Evolutionary conservation across 2,888 invertebrate species (phyloP).

Genomic region (Xanthorhoe spadicearia): DNA sequence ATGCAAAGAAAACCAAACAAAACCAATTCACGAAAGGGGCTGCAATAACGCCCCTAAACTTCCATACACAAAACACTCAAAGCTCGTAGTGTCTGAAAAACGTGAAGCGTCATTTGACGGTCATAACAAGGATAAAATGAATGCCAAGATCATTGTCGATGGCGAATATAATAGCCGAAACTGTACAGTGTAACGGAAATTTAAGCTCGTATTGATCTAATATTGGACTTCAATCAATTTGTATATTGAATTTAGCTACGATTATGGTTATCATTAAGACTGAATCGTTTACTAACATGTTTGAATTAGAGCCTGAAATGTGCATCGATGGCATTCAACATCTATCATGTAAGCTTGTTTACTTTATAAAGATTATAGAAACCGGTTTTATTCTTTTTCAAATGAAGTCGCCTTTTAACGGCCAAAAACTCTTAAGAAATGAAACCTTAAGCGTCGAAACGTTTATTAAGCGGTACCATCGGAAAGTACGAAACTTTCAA

Average conservation of each 20-base stretch:
- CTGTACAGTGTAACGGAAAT: no score
- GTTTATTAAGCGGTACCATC: constrained; percentile 58
- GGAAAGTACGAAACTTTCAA: constrained; percentile 51
- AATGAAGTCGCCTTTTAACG: background rate
- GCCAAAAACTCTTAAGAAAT: constrained; percentile 9
- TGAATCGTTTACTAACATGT: no score
- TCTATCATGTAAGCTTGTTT: no score
- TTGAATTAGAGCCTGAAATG: no score
- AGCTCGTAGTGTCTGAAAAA: background rate
- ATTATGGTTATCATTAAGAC: no score
- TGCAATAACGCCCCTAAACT: constrained; percentile 40
- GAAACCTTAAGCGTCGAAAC: constrained; percentile 37
- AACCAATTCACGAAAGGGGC: constrained; percentile 34
- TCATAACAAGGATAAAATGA: background rate
- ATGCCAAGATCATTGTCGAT: background rate
- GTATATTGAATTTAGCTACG: no score
- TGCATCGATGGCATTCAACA: no score
- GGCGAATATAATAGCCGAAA: background rate
- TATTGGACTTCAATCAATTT: no score
- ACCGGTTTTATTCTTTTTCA: background rate
- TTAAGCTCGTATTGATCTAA: no score
- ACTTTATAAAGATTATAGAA: no score
- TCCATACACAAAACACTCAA: constrained; percentile 42
- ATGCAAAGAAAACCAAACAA: constrained; percentile 31
- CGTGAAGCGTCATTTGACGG: background rate